Evolutionary conservation across 2,888 invertebrate species (phyloP), one percentile per base, ranked within the genome.

Genomic region (Dione vanillae): DNA sequence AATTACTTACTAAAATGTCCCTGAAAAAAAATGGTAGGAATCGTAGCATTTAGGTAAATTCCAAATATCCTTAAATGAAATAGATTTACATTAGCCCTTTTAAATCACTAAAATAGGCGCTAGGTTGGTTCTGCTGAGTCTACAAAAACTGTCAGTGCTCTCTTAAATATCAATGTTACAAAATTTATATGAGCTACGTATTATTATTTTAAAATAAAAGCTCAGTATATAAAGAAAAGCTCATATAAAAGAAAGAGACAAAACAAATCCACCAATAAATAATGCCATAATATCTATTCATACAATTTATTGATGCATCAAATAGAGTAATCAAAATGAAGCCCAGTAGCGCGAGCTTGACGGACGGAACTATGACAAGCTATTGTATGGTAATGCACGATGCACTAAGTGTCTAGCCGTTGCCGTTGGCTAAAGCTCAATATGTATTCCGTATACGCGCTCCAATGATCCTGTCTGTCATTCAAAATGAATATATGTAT

Each of bases 341-440:
- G 65, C 69, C 76, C 77, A 70, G 79, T 80, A 80, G 81, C 80
- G 49, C 59, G 61, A 73, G 78, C 80, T 78, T 81, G 81, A 79
- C 81, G 77, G 76, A 64, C 49, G 49, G 14, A 14, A 37, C 64
- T 51, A 64, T 64, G 64, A 73, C 72, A 73, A 74, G 14, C 77
- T 70, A 80, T 80, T 80, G 79, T 80, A 80, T 80, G 79, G 61
- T 76, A 80, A 80, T 80, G 43, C 49, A 47, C 14, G 75, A 78
- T 78, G 74, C 74, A 69, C 65, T 73, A 64, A 65, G 52, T 58
- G 73, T 65, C 71, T 71, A 62, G 68, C 67, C 59, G 45, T n/a
- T 56, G 66, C 59, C 67, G 45, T n/a, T 56, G 66, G 49, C 67
- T 67, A 67, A 61, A 43, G 45, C 7, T 45, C 45, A 61, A 45